Evolutionary conservation across 2,797 vertebrate genomes (phyloP).

Genomic region (Semotilus atromaculatus): DNA sequence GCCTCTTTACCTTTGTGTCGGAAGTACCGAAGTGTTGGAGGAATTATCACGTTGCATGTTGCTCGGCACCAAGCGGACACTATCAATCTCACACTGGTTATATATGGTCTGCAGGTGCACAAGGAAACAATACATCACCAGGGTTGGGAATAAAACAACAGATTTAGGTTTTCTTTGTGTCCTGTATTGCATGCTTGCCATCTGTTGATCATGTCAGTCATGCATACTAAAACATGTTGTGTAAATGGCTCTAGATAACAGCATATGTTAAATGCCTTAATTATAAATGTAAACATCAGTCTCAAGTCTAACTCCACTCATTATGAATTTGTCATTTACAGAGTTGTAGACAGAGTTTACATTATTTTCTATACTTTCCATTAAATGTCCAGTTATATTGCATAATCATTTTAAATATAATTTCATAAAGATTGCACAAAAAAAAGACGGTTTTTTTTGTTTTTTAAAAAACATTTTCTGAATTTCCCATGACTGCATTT

Average conservation of each 20-base stretch:
- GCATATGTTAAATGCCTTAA: neutral
- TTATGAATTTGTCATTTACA: neutral
- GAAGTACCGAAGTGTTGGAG: conserved; percentile 47
- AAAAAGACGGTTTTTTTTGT: too few relatives aligned
- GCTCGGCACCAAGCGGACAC: conserved; percentile 35
- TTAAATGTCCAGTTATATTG: neutral
- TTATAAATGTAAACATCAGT: neutral
- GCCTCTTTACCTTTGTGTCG: conserved; percentile 63
- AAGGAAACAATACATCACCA: conserved; percentile 21
- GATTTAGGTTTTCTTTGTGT: neutral
- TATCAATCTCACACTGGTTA: conserved; percentile 76
- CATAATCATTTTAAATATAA: neutral
- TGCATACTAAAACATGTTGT: neutral
- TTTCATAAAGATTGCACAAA: neutral
- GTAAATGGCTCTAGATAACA: neutral
- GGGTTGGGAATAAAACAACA: neutral
- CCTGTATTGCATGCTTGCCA: conserved; percentile 2
- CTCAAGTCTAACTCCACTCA: neutral
- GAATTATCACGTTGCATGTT: conserved; percentile 50
- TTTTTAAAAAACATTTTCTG: neutral
- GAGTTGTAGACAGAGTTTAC: neutral
- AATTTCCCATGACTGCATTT: neutral
- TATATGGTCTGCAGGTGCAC: conserved; percentile 77
- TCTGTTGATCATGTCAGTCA: conserved; percentile 4
- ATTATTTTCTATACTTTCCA: neutral